phyloP scores from a whole-genome alignment of 2,113 vertebrate species.

The Pygoscelis adeliae region DNA sequence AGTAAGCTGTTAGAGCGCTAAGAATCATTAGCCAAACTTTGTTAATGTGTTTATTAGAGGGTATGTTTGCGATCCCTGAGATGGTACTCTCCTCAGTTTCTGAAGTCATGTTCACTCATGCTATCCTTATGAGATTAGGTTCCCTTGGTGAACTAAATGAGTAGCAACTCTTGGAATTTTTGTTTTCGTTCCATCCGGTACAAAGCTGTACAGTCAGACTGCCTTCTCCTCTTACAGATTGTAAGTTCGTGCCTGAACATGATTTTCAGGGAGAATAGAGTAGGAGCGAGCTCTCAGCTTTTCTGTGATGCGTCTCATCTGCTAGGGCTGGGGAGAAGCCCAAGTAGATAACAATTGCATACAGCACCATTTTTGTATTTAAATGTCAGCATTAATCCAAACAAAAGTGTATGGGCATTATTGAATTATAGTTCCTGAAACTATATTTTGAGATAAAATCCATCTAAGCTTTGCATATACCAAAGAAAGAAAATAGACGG shows the following conservation, averaged over 20 bases:
- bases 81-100: background rate
- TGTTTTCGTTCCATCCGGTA: background rate
- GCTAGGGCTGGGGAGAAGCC: background rate
- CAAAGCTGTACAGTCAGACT: background rate
- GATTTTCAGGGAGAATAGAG: background rate
- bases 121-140: background rate
- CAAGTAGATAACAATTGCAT: background rate
- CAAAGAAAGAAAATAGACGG: background rate
- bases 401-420: background rate
- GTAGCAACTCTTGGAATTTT: background rate
- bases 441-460: background rate
- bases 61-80: background rate
- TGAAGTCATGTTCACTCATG: fast-evolving
- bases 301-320: background rate
- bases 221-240: background rate
- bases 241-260: background rate
- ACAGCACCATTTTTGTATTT: background rate
- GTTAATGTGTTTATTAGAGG: background rate
- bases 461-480: background rate
- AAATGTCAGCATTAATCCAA: background rate
- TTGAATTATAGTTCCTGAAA: background rate
- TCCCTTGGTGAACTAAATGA: background rate
- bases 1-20: background rate
- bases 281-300: background rate
- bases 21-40: background rate